Conservation (phyloP, 1,140 invertebrate genomes). For the Drosophila nigrodunni region DNA sequence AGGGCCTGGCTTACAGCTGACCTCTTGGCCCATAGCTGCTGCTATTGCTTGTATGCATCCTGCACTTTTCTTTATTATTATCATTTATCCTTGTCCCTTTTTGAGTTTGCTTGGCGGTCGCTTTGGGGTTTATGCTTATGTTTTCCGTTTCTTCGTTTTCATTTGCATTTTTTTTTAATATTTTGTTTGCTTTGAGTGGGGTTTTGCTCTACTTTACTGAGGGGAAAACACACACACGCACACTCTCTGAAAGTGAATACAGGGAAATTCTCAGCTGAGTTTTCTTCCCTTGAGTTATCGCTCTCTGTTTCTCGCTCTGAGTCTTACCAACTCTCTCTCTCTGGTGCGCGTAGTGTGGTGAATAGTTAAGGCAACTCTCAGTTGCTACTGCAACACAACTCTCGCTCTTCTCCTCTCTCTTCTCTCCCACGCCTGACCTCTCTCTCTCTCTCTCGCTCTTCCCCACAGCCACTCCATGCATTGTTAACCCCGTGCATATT, state of each 20-base stretch:
- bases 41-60: neutral
- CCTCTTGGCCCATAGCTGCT: constrained; percentile 20
- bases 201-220: constrained; percentile 57
- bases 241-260: constrained; percentile 24
- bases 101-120: constrained; percentile 46
- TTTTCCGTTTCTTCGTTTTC: constrained; percentile 23
- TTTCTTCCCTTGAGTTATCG: constrained; percentile 15
- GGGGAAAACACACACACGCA: neutral
- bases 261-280: constrained; percentile 60
- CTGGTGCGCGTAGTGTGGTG: constrained; percentile 30
- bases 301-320: constrained; percentile 4
- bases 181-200: constrained; percentile 39
- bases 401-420: neutral
- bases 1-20: constrained; percentile 6
- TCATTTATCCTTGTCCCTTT: constrained; percentile 71
- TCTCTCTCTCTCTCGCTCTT: too few species aligned
- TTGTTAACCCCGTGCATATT: constrained; percentile 26
- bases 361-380: constrained; percentile 20
- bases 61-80: constrained; percentile 63
- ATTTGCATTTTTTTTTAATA: constrained; percentile 25
- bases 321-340: constrained; percentile 8
- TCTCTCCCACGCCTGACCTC: neutral
- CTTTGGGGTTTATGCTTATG: constrained; percentile 15
- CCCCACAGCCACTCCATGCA: constrained; percentile 19
- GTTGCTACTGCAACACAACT: neutral